Evolutionary conservation across 1,140 invertebrate genomes (phyloP).

Genomic region (Tetragonula clypearis): DNA sequence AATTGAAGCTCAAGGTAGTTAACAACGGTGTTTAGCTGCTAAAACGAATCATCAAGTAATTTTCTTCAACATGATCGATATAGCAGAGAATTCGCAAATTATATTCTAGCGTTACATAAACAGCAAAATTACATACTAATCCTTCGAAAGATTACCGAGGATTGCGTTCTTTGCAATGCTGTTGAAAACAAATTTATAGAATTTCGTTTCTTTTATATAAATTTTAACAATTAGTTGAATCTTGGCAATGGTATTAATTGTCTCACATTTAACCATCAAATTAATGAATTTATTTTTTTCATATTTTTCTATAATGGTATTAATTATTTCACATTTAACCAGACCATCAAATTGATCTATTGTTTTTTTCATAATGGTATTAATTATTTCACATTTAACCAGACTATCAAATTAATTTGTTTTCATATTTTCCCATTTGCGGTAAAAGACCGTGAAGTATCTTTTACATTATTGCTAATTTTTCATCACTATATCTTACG

Average conservation of each 20-base stretch:
- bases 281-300: background rate
- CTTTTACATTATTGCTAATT: background rate
- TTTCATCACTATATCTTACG: background rate
- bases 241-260: too few relatives aligned
- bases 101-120: too few relatives aligned
- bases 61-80: background rate
- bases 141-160: background rate
- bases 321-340: background rate
- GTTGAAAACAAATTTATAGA: background rate
- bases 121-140: background rate
- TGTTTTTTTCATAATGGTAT: background rate
- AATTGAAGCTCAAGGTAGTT: background rate
- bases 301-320: background rate
- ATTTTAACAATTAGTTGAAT: too few relatives aligned
- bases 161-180: background rate
- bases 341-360: background rate
- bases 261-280: background rate
- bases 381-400: background rate
- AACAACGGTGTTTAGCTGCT: background rate
- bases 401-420: background rate
- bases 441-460: background rate
- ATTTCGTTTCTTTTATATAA: too few relatives aligned
- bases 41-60: constrained; percentile 4
- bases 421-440: background rate
- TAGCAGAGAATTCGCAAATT: too few relatives aligned